phyloP scores from a whole-genome alignment of 2,797 vertebrate species.

The Acipenser transmontanus region DNA sequence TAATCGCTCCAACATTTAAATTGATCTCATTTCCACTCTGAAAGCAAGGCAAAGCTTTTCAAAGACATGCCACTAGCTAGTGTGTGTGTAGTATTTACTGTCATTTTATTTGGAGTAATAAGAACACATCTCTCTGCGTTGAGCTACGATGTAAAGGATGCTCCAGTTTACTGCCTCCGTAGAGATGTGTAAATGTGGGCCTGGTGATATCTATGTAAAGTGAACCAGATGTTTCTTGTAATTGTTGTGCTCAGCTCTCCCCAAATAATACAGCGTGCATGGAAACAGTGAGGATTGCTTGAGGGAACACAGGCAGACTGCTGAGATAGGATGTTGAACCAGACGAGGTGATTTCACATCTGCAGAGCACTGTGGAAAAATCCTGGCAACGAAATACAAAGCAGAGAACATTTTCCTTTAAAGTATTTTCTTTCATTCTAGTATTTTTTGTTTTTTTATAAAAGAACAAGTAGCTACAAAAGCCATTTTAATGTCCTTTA shows the following conservation, averaged over 20 bases:
- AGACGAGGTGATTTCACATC: background rate
- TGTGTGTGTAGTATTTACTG: background rate
- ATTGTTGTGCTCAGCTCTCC: conserved; percentile 7
- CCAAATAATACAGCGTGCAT: background rate
- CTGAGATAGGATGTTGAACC: background rate
- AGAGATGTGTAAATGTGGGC: background rate
- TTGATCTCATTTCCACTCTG: no score
- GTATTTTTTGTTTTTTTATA: no score
- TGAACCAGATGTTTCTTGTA: conserved; percentile 5
- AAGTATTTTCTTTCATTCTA: no score
- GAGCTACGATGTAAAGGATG: background rate
- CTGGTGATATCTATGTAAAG: background rate
- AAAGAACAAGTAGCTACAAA: no score
- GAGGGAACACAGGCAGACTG: background rate
- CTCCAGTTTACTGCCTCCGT: background rate
- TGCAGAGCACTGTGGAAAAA: background rate
- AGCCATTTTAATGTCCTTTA: no score
- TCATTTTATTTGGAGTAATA: background rate
- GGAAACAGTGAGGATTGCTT: conserved; percentile 4
- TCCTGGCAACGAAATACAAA: background rate
- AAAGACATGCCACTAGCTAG: background rate
- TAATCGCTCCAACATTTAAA: no score
- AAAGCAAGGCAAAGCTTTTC: background rate
- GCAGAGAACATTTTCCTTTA: no score
- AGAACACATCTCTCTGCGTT: no score